Base-by-base conservation (phyloP, 2,888 invertebrate species). In the Acanthoscelides obtectus region DNA sequence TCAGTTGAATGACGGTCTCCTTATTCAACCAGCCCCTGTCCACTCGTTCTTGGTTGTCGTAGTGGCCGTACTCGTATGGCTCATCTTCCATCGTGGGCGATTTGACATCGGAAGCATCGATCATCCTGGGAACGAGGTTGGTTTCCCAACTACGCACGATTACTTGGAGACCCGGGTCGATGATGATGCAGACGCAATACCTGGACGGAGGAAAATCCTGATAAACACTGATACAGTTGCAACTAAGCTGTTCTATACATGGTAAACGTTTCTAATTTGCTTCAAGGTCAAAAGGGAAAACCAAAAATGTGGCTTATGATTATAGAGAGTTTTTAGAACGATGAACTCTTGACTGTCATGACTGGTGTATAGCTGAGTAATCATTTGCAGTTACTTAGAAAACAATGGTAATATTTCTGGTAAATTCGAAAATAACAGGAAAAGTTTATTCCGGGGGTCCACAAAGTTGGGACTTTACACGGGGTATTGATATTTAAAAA, bases 11-110 rank as follows among this genome's bases (percentile, higher is more conserved):
- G 71, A 94, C 87, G n/a, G 92, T 92, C 83, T 95, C 94, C 75
- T 89, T 89, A 64, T 93, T 95, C 25, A 96, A 87, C 96, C 96
- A 97, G 19, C 96, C 96, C 77, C 90, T 89, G 80, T 92, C 93
- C 19, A 94, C 86, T 77, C 88, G 88, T 75, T 86, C 85, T 22
- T 86, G 84, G 19, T 86, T 88, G 78, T 88, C 87, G 79, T 89
- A 88, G 78, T 88, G 87, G 68, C 95, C 95, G 86, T 94, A 94
- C 69, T 87, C 86, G 75, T 93, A 91, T 22, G 87, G 86, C 72
- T 86, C 84, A 68, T 80, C 79, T 67, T 78, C 75, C 3, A 69
- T 72, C 12, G 74, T 80, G 5, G 83, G 82, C 66, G 82, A 80
- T 66, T 68, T 73, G 8, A 69, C 75, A 67, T 75, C 72, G 6